phyloP scores from a whole-genome alignment of 2,888 invertebrate species.

The Agrotis ipsilon region DNA sequence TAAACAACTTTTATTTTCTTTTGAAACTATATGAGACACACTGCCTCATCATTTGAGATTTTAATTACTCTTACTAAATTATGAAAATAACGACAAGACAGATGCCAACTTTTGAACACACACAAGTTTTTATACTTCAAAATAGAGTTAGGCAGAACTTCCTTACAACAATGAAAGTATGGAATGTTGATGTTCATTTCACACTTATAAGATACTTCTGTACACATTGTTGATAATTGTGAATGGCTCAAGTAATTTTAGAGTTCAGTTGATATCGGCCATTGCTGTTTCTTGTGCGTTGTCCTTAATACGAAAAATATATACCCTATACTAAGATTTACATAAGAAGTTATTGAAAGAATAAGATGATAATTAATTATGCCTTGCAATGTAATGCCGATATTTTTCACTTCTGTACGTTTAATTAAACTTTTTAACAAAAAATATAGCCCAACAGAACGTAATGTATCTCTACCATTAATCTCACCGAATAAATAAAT shows the following conservation, averaged over 20 bases:
- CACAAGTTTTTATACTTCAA: neutral
- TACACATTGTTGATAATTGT: too few relatives aligned
- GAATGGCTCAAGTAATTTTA: too few relatives aligned
- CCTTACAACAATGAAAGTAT: neutral
- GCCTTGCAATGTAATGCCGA: neutral
- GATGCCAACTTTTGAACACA: neutral
- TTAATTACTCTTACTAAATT: too few relatives aligned
- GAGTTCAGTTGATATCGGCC: too few relatives aligned
- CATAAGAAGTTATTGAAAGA: too few relatives aligned
- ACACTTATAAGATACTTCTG: neutral
- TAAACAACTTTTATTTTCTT: neutral
- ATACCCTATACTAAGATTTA: too few relatives aligned
- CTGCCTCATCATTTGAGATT: conserved; percentile 5
- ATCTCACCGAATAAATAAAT: conserved; percentile 14
- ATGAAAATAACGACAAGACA: neutral
- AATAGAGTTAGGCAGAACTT: neutral
- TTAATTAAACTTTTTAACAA: neutral
- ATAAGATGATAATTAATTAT: neutral
- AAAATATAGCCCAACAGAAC: neutral
- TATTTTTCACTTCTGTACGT: neutral
- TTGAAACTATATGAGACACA: neutral
- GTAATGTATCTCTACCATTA: conserved; percentile 28
- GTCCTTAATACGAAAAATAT: too few relatives aligned
- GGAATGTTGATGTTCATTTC: neutral
- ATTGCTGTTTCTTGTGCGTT: too few relatives aligned